phyloP scores from a whole-genome alignment of 2,113 vertebrate species.

The Platysternon megacephalum region DNA sequence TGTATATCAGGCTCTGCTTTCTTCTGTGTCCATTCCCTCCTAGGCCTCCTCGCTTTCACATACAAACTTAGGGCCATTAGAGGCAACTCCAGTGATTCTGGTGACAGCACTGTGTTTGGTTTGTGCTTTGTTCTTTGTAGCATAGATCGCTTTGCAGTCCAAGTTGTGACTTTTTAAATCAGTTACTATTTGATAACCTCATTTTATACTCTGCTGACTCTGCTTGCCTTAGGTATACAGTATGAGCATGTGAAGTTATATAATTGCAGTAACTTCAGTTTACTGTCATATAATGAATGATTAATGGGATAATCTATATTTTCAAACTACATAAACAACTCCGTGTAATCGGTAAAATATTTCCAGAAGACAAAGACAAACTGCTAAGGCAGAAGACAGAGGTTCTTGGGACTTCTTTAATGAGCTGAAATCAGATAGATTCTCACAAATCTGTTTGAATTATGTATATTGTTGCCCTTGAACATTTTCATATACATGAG shows the following conservation, averaged over 20 bases:
- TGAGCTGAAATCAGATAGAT: background rate
- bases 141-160: fast-evolving
- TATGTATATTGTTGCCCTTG: slow-evolving; percentile 44
- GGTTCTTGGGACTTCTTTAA: slow-evolving; percentile 59
- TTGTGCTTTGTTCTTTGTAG: background rate
- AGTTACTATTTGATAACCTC: background rate
- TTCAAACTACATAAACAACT: slow-evolving; percentile 75
- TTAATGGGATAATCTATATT: slow-evolving; percentile 77
- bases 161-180: background rate
- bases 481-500: slow-evolving; percentile 51
- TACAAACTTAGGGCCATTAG: background rate
- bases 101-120: fast-evolving
- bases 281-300: slow-evolving; percentile 61
- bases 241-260: slow-evolving; percentile 43
- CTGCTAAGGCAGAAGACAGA: slow-evolving; percentile 55
- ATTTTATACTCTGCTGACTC: slow-evolving; percentile 17
- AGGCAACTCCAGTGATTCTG: background rate
- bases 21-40: background rate
- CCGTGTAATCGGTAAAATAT: slow-evolving; percentile 67
- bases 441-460: background rate
- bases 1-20: background rate
- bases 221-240: slow-evolving; percentile 33
- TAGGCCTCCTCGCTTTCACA: background rate
- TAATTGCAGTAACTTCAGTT: slow-evolving; percentile 65
- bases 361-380: slow-evolving; percentile 70